Conservation (phyloP, 2,888 invertebrate genomes). For the Caenorhabditis sulstoni region DNA sequence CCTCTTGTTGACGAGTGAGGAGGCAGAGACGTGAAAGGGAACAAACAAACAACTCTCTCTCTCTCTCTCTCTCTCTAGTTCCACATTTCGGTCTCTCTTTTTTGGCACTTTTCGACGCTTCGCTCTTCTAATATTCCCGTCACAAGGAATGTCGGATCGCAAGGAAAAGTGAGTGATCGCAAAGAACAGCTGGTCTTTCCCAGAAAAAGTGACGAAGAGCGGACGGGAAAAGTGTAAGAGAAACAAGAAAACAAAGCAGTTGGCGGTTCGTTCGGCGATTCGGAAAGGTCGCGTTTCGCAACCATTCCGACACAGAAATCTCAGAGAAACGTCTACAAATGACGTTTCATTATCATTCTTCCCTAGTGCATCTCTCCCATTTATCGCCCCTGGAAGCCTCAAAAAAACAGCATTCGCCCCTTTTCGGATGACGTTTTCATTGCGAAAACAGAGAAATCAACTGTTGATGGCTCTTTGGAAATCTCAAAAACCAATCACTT, state of each 20-base stretch:
- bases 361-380: too few species aligned
- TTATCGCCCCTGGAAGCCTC: too few species aligned
- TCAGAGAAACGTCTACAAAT: not conserved
- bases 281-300: not conserved
- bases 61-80: not conserved
- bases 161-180: constrained; percentile 35
- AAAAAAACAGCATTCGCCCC: too few species aligned
- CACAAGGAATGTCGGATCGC: constrained; percentile 36
- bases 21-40: constrained; percentile 12
- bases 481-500: not conserved
- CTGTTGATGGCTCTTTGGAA: too few species aligned
- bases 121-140: not conserved
- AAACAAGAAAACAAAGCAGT: constrained; percentile 12
- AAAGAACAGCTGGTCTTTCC: not conserved
- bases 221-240: constrained; percentile 10
- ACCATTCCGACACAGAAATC: not conserved
- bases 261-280: too few species aligned
- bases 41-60: constrained; percentile 33
- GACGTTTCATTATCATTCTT: too few species aligned
- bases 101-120: constrained; percentile 13
- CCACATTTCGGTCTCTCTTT: constrained; percentile 7
- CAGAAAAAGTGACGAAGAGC: not conserved
- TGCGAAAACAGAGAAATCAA: too few species aligned
- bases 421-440: not conserved
- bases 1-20: constrained; percentile 2